phyloP scores from a whole-genome alignment of 2,797 vertebrate species.

The Peromyscus eremicus region DNA sequence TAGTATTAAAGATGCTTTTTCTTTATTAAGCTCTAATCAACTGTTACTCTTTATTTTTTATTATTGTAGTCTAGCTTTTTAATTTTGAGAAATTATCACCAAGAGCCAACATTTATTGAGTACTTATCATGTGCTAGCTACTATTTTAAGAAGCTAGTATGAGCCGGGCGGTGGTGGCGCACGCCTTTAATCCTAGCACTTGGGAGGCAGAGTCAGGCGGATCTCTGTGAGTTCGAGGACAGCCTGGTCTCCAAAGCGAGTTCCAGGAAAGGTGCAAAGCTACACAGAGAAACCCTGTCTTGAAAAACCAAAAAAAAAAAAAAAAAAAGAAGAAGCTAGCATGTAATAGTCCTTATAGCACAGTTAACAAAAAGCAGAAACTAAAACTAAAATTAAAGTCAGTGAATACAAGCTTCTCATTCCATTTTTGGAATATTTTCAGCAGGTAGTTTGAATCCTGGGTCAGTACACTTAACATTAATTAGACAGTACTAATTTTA shows the following conservation, averaged over 20 bases:
- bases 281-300: too few relatives aligned
- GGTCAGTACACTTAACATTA: constrained; percentile 22
- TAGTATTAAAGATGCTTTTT: not conserved
- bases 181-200: too few relatives aligned
- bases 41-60: not conserved
- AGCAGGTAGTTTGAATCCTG: not conserved
- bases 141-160: constrained; percentile 23
- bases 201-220: too few relatives aligned
- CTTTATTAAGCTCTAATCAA: constrained; percentile 22
- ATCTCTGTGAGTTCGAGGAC: too few relatives aligned
- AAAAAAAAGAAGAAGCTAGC: too few relatives aligned
- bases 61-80: not conserved
- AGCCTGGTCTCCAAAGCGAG: too few relatives aligned
- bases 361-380: not conserved
- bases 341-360: not conserved
- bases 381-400: not conserved
- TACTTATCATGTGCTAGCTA: not conserved
- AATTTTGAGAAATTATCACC: constrained; percentile 38
- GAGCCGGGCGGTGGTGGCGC: too few relatives aligned
- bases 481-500: constrained; percentile 7
- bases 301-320: too few relatives aligned
- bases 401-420: constrained; percentile 10
- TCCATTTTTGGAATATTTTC: not conserved
- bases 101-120: constrained; percentile 8
- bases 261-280: too few relatives aligned